These are phyloP conservation scores for Graptemys geographica DNA, from an alignment of 2,797 vertebrate species.

Conservation along the genomic window DNA sequence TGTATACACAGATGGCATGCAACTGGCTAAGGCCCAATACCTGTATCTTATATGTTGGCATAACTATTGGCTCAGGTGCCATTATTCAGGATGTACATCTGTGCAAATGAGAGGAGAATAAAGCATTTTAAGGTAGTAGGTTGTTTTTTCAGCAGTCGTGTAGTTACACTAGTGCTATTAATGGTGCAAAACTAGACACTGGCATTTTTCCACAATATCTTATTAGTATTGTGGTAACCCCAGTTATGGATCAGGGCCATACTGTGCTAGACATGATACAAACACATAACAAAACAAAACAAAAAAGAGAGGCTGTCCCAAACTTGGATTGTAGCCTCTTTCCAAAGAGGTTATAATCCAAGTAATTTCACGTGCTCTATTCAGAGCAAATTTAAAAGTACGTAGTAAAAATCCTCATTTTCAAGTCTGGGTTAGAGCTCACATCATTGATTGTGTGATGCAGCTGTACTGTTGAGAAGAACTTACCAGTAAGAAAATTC, in stretches of 20 bases:
- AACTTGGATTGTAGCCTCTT: not conserved
- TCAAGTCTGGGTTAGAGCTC: not conserved
- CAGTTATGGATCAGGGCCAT: not conserved
- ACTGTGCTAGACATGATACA: not conserved
- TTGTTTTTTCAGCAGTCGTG: not conserved
- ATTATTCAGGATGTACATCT: not conserved
- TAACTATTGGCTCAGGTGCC: not conserved
- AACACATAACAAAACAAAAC: conserved; percentile 13
- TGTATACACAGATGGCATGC: not conserved
- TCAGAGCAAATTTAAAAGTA: not conserved
- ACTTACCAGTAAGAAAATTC: conserved; percentile 18
- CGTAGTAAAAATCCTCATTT: not conserved
- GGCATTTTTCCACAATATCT: not conserved
- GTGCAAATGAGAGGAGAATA: not conserved
- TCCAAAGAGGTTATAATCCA: not conserved
- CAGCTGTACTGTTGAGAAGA: not conserved
- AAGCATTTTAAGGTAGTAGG: not conserved
- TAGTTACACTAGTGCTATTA: not conserved
- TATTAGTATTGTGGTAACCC: not conserved
- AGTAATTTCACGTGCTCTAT: not conserved
- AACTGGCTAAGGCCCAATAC: too few species aligned
- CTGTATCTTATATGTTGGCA: not conserved
- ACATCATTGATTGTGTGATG: not conserved
- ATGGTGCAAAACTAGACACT: not conserved
- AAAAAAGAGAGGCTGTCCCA: not conserved